These are phyloP conservation scores for Neuroscelio doddi DNA, from an alignment of 2,888 invertebrate species.

Conservation along the genomic window DNA sequence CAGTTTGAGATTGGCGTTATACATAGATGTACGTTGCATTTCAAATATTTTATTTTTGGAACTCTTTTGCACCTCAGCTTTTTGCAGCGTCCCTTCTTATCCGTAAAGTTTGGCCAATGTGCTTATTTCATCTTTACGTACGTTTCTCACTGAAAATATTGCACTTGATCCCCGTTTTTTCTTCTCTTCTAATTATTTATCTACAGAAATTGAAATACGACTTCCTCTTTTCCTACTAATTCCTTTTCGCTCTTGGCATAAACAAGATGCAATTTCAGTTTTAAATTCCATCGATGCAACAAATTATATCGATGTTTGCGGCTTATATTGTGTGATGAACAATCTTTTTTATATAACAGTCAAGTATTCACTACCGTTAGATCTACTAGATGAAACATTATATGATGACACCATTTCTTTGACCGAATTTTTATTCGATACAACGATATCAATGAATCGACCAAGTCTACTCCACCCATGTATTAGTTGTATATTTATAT, in stretches of 20 bases:
- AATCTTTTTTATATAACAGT: too few species aligned
- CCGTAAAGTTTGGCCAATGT: slow-evolving; percentile 32
- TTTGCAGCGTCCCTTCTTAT: slow-evolving; percentile 32
- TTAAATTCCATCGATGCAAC: slow-evolving; percentile 29
- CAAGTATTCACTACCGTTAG: too few species aligned
- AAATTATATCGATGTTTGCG: slow-evolving; percentile 24
- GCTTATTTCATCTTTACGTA: slow-evolving; percentile 25
- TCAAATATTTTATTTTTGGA: too few species aligned
- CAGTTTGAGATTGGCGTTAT: too few species aligned
- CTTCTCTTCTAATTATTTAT: slow-evolving; percentile 14
- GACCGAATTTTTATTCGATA: too few species aligned
- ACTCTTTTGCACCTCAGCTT: slow-evolving; percentile 28
- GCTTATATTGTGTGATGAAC: slow-evolving; percentile 23
- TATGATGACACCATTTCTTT: too few species aligned
- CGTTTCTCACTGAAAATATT: slow-evolving; percentile 21
- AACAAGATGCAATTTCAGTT: slow-evolving; percentile 33
- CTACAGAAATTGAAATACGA: slow-evolving; percentile 14
- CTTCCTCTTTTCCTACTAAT: slow-evolving; percentile 20
- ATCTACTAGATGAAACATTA: too few species aligned
- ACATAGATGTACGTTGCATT: too few species aligned
- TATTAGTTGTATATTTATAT: too few species aligned
- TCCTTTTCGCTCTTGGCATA: slow-evolving; percentile 30
- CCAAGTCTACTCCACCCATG: too few species aligned
- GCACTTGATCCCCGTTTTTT: slow-evolving; percentile 22
- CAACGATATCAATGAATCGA: too few species aligned